Evolutionary conservation across 2,113 vertebrate species (phyloP).

Genomic region (Fregata magnificens): DNA sequence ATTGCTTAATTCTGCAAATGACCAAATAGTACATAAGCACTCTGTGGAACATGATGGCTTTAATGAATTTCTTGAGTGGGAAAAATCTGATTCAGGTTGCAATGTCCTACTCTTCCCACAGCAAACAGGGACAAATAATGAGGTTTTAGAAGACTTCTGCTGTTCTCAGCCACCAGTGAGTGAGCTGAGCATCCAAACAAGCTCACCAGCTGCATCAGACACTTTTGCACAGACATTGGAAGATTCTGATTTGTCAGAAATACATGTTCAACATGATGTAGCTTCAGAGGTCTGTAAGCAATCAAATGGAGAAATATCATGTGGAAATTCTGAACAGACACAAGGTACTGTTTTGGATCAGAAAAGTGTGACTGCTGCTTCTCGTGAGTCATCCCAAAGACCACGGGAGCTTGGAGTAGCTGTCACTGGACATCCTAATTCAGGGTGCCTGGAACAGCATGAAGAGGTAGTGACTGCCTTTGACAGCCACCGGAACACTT

Average conservation of each 20-base stretch:
- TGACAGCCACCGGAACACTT: background rate
- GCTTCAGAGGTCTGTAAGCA: background rate
- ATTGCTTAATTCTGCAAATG: conserved; percentile 45
- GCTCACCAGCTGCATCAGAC: background rate
- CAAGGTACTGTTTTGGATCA: conserved; percentile 14
- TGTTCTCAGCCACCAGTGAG: background rate
- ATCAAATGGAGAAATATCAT: background rate
- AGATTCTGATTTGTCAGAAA: background rate
- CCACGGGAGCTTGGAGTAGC: background rate
- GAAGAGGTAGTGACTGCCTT: background rate
- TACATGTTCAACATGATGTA: background rate
- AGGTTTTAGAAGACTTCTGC: conserved; percentile 28
- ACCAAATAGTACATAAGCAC: background rate
- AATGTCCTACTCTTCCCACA: conserved; percentile 18
- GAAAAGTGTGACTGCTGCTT: background rate
- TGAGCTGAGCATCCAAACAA: conserved; percentile 2
- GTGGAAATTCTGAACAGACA: background rate
- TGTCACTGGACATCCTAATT: background rate
- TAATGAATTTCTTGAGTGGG: conserved; percentile 47
- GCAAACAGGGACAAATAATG: conserved; percentile 17
- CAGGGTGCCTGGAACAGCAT: background rate
- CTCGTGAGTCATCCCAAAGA: background rate
- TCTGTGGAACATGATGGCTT: background rate
- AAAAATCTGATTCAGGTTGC: conserved; percentile 50
- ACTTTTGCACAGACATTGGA: background rate